Base-by-base conservation (phyloP, 2,888 invertebrate species). In the Odontocerum albicorne region DNA sequence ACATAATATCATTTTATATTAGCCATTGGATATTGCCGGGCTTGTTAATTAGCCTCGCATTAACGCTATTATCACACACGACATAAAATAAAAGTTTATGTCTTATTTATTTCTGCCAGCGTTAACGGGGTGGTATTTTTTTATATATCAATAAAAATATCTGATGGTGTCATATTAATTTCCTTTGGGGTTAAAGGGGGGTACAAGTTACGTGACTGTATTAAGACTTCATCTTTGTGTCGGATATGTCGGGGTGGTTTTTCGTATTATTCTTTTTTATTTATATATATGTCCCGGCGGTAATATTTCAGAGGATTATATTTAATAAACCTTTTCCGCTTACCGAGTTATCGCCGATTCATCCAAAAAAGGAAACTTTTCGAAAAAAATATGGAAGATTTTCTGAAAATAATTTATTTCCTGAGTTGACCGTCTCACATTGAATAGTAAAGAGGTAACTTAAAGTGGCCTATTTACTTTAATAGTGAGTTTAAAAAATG, bases 151-250 rank as follows among this genome's bases (percentile, higher is more conserved):
- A 57, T 57, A 57, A 57, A 53, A 47, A 49, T 49, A 49, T 51
- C 38, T 33, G 52, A 53, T 51, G 39, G 55, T 55, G 55, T 59
- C 59, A 53, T 59, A 59, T 59, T 59, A 59, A 59, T 59, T 59
- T 59, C 59, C 59, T 59, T 31, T 52, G 59, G 59, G 59, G 55
- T 43, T 52, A 40, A 51, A 44, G 35, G 33, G 35, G 38, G 32
- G 36, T 32, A n/a, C n/a, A n/a, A n/a, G n/a, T 33, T 15, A 57
- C 57, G 57, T 57, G 57, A 54, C 54, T 54, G 39, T 46, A 44
- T 40, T 52, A 45, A 44, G 20, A 39, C 21, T 32, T 20, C 39
- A 45, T 52, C 39, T 45, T 51, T 36, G 22, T 20, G 16, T 15
- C 8, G 46, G 35, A 36, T 46, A 13, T 47, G 36, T 31, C 19